These are phyloP conservation scores for Alauda arvensis DNA, from an alignment of 2,797 vertebrate genomes.

Conservation along the genomic window DNA sequence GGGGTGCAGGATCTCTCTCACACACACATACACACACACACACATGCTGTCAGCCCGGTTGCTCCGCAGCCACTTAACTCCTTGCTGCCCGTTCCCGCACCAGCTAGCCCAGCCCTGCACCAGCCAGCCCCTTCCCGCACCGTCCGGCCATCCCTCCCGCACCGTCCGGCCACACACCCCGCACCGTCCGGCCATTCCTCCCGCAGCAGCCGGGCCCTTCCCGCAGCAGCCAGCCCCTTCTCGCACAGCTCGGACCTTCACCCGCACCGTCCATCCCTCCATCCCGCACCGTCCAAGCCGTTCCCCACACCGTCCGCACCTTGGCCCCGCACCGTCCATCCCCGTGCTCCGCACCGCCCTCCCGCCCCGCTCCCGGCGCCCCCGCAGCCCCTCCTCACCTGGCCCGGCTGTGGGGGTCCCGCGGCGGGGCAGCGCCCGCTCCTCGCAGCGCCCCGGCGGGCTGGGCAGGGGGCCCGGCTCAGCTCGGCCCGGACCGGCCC, in stretches of 20 bases:
- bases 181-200: not conserved
- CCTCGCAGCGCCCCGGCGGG: not conserved
- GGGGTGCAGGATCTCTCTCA: not conserved
- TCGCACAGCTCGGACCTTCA: not conserved
- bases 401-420: not conserved
- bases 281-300: not conserved
- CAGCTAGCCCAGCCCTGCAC: not conserved
- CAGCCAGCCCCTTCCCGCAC: not conserved
- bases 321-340: not conserved
- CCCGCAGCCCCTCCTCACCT: not conserved
- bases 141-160: not conserved
- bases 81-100: not conserved
- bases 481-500: not conserved
- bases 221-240: too few species aligned
- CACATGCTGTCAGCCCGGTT: not conserved
- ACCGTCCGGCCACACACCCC: not conserved
- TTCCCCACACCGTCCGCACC: too few species aligned
- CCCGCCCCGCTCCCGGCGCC: not conserved
- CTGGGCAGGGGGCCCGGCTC: not conserved
- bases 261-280: not conserved
- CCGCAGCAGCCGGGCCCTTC: not conserved
- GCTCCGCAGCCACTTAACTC: slow-evolving; percentile 3
- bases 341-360: not conserved
- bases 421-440: not conserved
- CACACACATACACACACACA: not conserved